A percentile compares a stretch with the other conserved stretches of the same genome.
These are phyloP conservation scores for Galbula dea DNA, from an alignment of 2,113 vertebrate species.

Conservation along the genomic window DNA sequence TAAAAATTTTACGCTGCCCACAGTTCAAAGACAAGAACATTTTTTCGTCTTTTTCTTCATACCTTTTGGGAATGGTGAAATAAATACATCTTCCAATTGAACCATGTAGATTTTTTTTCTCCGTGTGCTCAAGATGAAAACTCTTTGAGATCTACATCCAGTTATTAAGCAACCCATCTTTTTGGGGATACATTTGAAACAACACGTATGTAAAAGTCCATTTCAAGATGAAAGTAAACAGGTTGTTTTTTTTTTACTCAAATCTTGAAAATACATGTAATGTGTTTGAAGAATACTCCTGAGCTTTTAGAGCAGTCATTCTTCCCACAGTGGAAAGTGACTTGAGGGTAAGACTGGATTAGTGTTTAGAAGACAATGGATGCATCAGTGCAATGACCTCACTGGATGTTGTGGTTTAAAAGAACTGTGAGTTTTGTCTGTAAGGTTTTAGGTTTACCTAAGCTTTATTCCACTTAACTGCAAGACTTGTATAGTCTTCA, in stretches of 20 bases:
- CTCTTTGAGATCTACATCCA: background rate
- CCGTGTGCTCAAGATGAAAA: background rate
- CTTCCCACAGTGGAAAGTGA: background rate
- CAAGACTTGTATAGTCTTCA: background rate
- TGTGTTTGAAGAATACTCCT: background rate
- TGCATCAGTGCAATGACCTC: background rate
- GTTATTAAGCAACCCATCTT: constrained; percentile 32
- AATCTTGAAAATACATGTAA: constrained; percentile 36
- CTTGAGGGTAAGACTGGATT: background rate
- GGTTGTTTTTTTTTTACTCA: background rate
- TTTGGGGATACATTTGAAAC: constrained; percentile 29
- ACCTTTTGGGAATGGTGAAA: constrained; percentile 20
- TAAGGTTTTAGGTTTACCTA: background rate
- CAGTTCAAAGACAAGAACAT: background rate
- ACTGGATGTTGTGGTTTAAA: constrained; percentile 6
- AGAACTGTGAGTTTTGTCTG: background rate
- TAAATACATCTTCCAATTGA: constrained; percentile 30
- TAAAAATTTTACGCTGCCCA: background rate
- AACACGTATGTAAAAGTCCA: constrained; percentile 23
- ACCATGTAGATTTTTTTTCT: constrained; percentile 15
- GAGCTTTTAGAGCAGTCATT: background rate
- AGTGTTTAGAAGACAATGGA: background rate
- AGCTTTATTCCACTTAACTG: background rate
- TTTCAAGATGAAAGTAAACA: constrained; percentile 29
- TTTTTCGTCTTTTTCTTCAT: constrained; percentile 27